Percentiles rank a stretch among this genome's conserved stretches.
These are phyloP conservation scores for Hymenochirus boettgeri DNA, from an alignment of 2,113 vertebrate genomes.

Conservation along the genomic window DNA sequence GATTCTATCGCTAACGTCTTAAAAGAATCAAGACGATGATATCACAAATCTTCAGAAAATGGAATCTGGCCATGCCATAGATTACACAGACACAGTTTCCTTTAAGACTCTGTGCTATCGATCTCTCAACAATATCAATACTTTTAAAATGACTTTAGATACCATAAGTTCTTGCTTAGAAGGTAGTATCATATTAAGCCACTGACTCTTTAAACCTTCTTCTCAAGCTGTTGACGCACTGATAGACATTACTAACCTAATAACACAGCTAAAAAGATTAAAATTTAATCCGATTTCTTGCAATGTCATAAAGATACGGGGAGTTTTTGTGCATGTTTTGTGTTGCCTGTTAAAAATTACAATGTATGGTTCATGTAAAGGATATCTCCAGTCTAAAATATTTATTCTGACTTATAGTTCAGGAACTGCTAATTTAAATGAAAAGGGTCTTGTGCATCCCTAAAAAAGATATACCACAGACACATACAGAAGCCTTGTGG, in stretches of 20 bases:
- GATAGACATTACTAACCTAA: constrained; percentile 32
- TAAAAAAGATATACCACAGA: too few species aligned
- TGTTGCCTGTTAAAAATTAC: not conserved
- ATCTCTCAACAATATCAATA: constrained; percentile 16
- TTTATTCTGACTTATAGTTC: too few species aligned
- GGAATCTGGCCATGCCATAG: not conserved
- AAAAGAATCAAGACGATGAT: constrained; percentile 7
- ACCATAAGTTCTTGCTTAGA: not conserved
- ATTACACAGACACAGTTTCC: not conserved
- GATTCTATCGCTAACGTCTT: not conserved
- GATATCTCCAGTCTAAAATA: too few species aligned
- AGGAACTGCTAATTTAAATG: too few species aligned
- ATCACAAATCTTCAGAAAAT: constrained; percentile 14
- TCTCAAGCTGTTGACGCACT: too few species aligned
- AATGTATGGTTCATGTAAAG: too few species aligned
- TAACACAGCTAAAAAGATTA: constrained; percentile 38
- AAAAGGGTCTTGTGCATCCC: too few species aligned
- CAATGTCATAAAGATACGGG: constrained; percentile 32
- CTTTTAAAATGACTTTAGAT: not conserved
- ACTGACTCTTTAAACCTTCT: constrained; percentile 2
- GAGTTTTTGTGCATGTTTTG: not conserved
- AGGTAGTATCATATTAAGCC: constrained; percentile 13
- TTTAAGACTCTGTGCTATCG: constrained; percentile 5
- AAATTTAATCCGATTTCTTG: constrained; percentile 39
- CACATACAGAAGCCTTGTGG: too few species aligned